Evolutionary conservation across 2,113 vertebrate genomes (phyloP).

Genomic region (Dromas ardeola): DNA sequence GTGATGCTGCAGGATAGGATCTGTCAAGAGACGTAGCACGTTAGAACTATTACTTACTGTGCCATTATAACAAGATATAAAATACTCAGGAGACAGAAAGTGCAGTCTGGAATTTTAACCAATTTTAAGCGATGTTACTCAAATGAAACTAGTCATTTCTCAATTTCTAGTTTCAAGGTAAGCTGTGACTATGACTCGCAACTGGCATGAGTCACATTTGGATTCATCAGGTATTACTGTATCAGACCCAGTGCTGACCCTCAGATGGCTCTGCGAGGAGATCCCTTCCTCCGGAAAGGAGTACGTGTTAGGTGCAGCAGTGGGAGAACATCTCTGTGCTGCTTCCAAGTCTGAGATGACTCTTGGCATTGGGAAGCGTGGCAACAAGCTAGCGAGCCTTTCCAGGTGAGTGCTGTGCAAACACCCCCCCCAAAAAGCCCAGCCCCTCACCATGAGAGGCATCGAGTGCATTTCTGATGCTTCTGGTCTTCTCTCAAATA

Average conservation of each 20-base stretch:
- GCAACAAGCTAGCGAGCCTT: background rate
- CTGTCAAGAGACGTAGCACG: constrained; percentile 68
- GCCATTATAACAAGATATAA: background rate
- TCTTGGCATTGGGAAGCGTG: background rate
- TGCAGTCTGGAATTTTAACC: background rate
- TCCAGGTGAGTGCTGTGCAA: background rate
- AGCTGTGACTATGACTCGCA: background rate
- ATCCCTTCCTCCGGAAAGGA: background rate
- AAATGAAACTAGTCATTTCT: background rate
- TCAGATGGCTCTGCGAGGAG: background rate
- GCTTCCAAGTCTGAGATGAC: background rate
- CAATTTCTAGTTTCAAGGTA: background rate
- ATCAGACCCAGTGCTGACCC: background rate
- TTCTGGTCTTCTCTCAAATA: background rate
- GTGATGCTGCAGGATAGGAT: constrained; percentile 93
- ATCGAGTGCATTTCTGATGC: background rate
- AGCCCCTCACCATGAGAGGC: background rate
- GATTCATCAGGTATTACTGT: background rate
- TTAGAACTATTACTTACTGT: background rate
- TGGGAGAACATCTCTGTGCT: background rate
- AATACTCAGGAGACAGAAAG: background rate
- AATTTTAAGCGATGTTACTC: background rate
- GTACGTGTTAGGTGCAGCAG: background rate
- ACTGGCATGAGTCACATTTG: rapidly evolving
- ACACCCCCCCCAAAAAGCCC: background rate